Conservation (phyloP, 2,113 vertebrate genomes). For the Rhinopithecus roxellana region DNA sequence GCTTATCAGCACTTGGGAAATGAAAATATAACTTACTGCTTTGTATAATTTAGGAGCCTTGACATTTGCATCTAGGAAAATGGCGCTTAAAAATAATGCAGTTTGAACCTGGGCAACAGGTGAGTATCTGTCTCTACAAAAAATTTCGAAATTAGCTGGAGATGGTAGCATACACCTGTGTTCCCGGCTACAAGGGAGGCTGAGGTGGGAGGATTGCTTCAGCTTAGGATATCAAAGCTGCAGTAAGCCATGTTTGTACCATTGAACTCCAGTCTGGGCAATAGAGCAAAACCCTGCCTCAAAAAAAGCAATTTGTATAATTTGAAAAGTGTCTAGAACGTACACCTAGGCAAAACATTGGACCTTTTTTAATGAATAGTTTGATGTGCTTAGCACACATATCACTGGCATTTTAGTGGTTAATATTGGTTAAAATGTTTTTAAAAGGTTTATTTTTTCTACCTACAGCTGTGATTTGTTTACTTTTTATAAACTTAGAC, state of each 20-base stretch:
- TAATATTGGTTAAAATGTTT: conserved; percentile 36
- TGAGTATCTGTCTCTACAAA: no score
- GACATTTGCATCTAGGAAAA: conserved; percentile 9
- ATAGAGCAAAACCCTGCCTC: no score
- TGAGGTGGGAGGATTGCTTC: no score
- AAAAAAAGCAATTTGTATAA: neutral
- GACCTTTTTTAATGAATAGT: neutral
- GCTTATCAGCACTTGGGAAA: neutral
- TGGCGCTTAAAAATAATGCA: neutral
- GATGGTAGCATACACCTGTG: no score
- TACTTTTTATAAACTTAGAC: conserved; percentile 29
- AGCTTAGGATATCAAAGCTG: no score
- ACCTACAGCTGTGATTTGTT: neutral
- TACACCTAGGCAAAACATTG: neutral
- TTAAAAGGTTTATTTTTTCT: neutral
- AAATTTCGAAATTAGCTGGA: no score
- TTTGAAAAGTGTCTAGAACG: neutral
- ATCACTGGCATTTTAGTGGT: neutral
- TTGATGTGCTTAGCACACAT: neutral
- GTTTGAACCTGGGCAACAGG: neutral
- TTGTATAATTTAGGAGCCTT: neutral
- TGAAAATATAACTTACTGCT: neutral
- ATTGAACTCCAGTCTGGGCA: no score
- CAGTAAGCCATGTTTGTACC: no score
- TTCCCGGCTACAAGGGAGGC: no score